A percentile compares a stretch with the other conserved stretches of the same genome.
Evolutionary conservation across 1,140 invertebrate species (phyloP).

Genomic region (Heliconius hewitsoni): DNA sequence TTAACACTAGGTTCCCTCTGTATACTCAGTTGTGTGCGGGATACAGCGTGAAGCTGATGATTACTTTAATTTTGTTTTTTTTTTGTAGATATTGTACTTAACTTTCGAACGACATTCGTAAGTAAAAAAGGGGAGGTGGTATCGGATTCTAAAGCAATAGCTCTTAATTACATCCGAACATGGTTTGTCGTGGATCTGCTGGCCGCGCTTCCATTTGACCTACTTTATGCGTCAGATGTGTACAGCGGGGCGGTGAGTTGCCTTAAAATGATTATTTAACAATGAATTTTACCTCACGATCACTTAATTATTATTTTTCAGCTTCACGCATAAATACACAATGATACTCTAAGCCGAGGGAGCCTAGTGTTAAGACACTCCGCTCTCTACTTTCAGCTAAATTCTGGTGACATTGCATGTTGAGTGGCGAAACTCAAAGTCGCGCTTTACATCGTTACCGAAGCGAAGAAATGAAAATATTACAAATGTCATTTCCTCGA

Average conservation of each 20-base stretch:
- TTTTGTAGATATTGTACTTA: slow-evolving; percentile 95
- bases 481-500: too few relatives aligned
- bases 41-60: neutral
- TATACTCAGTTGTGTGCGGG: too few relatives aligned
- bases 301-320: too few relatives aligned
- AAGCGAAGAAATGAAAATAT: too few relatives aligned
- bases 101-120: slow-evolving; percentile 99
- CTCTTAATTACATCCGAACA: slow-evolving; percentile 94
- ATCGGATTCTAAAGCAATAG: slow-evolving; percentile 93
- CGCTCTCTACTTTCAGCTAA: too few relatives aligned
- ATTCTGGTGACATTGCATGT: too few relatives aligned
- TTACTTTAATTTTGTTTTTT: neutral
- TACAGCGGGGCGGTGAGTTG: slow-evolving; percentile 91
- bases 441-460: too few relatives aligned
- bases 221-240: slow-evolving; percentile 93
- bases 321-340: too few relatives aligned
- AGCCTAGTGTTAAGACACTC: too few relatives aligned
- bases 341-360: too few relatives aligned
- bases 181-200: slow-evolving; percentile 98
- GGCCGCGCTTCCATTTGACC: slow-evolving; percentile 97
- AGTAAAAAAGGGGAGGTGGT: slow-evolving; percentile 99
- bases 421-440: too few relatives aligned
- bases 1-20: too few relatives aligned
- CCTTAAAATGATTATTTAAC: neutral
- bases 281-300: neutral